phyloP scores from a whole-genome alignment of 2,113 vertebrate species.

The Myiozetetes cayanensis region DNA sequence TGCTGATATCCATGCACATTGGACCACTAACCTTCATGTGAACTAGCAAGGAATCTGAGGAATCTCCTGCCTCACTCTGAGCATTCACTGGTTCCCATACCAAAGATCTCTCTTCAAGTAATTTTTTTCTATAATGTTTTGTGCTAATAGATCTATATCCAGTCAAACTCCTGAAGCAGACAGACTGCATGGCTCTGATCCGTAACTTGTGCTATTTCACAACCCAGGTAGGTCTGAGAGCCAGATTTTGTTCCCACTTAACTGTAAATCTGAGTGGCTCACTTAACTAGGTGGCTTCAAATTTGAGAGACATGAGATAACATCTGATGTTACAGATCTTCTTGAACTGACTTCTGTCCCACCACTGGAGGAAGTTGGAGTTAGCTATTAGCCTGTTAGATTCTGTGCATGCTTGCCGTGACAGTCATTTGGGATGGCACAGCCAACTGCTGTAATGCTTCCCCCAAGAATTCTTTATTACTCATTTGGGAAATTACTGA shows the following conservation, averaged over 20 bases:
- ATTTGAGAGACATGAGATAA: not conserved
- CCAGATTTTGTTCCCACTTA: not conserved
- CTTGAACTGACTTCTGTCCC: not conserved
- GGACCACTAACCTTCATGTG: not conserved
- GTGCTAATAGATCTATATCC: not conserved
- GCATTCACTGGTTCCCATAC: not conserved
- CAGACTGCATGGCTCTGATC: not conserved
- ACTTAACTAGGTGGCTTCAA: not conserved
- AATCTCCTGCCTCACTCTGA: not conserved
- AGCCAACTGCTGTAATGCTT: constrained; percentile 25
- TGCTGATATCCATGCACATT: not conserved
- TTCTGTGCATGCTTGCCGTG: not conserved
- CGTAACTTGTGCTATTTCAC: not conserved
- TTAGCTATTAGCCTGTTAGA: not conserved
- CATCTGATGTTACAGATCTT: not conserved
- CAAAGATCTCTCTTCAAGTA: not conserved
- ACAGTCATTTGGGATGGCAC: constrained; percentile 29
- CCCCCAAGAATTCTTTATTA: constrained; percentile 20
- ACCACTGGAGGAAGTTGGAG: not conserved
- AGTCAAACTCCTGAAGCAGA: not conserved
- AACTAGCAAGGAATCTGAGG: not conserved
- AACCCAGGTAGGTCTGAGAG: not conserved
- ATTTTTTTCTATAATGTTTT: not conserved
- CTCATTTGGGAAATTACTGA: constrained; percentile 1
- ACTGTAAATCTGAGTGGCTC: not conserved